A percentile compares a stretch with the other conserved stretches of the same genome.
Conservation (phyloP, 92 coral and sea anemone species). For the Bergia puertoricense region DNA sequence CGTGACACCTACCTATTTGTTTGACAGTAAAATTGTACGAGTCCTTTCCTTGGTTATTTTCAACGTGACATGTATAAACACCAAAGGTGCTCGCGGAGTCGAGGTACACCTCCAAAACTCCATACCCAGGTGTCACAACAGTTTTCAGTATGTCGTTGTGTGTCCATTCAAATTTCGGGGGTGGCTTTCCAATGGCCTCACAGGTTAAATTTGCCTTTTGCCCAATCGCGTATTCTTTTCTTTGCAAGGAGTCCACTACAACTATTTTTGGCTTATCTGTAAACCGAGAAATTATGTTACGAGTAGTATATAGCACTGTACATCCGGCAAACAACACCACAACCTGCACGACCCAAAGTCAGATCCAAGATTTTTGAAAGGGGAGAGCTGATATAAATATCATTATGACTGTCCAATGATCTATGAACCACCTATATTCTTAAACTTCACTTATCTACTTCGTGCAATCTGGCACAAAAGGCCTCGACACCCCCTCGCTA, state of each 20-base stretch:
- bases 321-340: no score
- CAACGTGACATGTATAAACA: background rate
- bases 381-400: no score
- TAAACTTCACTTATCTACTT: no score
- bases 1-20: background rate
- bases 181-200: background rate
- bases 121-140: background rate
- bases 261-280: constrained; percentile 2
- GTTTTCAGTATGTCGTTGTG: background rate
- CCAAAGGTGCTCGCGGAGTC: background rate
- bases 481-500: no score
- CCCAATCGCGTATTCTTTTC: background rate
- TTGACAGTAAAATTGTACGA: background rate
- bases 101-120: background rate
- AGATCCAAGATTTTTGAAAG: no score
- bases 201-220: background rate
- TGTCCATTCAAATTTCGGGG: background rate
- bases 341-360: no score
- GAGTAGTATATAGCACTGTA: no score
- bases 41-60: background rate
- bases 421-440: no score
- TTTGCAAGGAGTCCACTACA: background rate
- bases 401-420: no score
- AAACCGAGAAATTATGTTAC: background rate
- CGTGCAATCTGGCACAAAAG: no score